Evolutionary conservation across 2,888 invertebrate genomes (phyloP).

Genomic region (Polylopha cassiicola): DNA sequence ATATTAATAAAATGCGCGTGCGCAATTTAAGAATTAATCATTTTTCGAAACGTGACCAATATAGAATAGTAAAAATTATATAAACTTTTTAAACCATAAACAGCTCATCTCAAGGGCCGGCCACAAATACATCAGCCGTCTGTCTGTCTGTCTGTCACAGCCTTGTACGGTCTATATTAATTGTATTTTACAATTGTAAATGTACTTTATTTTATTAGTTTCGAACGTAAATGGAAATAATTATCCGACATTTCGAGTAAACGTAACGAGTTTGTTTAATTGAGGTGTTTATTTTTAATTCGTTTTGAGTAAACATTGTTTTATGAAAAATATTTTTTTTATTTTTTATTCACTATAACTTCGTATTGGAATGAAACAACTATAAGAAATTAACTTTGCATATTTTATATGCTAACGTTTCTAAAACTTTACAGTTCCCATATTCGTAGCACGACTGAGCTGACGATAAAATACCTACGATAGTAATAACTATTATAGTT

Average conservation of each 20-base stretch:
- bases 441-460: no score
- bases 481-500: no score
- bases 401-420: no score
- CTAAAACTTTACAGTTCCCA: no score
- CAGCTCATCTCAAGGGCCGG: slow-evolving; percentile 31
- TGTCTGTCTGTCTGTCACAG: slow-evolving; percentile 56
- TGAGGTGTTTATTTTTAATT: neutral
- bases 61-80: no score
- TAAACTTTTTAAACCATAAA: slow-evolving; percentile 14
- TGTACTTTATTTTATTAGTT: slow-evolving; percentile 54
- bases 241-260: slow-evolving; percentile 39
- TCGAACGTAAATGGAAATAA: slow-evolving; percentile 44
- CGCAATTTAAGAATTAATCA: no score
- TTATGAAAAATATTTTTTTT: slow-evolving; percentile 4
- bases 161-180: slow-evolving; percentile 61
- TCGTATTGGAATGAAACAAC: no score
- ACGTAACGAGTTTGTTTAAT: neutral
- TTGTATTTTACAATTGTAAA: slow-evolving; percentile 63
- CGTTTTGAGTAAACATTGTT: neutral
- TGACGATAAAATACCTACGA: no score
- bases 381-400: no score
- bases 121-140: slow-evolving; percentile 30
- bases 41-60: no score
- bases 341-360: no score
- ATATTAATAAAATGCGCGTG: no score